A percentile compares a stretch with the other conserved stretches of the same genome.
Evolutionary conservation across 2,113 vertebrate species (phyloP).

Genomic region (Oryzias woworae): DNA sequence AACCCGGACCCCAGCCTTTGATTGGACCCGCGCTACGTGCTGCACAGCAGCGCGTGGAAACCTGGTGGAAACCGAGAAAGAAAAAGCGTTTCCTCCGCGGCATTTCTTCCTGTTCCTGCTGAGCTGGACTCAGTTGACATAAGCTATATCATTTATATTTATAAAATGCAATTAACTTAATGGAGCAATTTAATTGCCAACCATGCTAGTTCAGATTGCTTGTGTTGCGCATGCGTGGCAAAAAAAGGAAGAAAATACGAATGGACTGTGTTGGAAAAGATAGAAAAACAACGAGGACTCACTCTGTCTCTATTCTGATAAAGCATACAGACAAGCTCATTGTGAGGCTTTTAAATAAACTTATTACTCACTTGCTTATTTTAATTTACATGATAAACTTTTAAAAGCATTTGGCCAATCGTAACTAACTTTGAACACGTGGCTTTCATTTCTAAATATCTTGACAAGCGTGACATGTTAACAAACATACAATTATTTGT

Average conservation of each 20-base stretch:
- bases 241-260: conserved; percentile 45
- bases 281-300: conserved; percentile 6
- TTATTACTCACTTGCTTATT: no score
- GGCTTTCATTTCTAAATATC: no score
- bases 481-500: no score
- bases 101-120: neutral
- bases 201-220: conserved; percentile 55
- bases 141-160: neutral
- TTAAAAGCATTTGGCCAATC: no score
- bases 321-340: no score
- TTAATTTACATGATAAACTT: no score
- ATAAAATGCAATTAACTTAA: conserved; percentile 34
- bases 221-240: conserved; percentile 64
- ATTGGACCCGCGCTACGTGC: conserved; percentile 56
- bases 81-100: neutral
- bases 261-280: conserved; percentile 40
- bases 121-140: neutral
- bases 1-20: conserved; percentile 55
- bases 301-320: conserved; percentile 24
- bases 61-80: neutral
- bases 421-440: no score
- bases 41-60: conserved; percentile 18
- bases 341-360: no score
- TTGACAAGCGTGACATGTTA: no score
- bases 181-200: conserved; percentile 65